Evolutionary conservation across 2,797 vertebrate genomes (phyloP).

Genomic region (Podargus strigoides): DNA sequence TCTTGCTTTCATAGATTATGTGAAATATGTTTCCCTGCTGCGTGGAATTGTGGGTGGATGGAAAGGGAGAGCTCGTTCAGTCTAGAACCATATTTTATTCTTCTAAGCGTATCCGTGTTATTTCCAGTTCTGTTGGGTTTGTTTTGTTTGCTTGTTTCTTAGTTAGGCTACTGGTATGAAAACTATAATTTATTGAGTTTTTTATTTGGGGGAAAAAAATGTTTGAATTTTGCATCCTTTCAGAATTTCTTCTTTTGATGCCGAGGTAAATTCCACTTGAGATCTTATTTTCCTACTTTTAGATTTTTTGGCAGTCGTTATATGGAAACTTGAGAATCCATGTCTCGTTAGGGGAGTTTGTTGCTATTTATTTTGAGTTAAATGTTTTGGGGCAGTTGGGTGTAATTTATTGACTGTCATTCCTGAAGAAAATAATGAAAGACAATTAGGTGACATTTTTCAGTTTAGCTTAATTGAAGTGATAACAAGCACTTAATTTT

Average conservation of each 20-base stretch:
- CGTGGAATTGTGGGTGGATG: not conserved
- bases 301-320: not conserved
- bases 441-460: not conserved
- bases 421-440: not conserved
- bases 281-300: not conserved
- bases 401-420: not conserved
- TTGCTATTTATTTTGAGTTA: not conserved
- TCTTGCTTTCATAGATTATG: not conserved
- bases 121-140: not conserved
- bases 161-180: not conserved
- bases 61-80: not conserved
- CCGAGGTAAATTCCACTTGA: not conserved
- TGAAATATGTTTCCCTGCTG: not conserved
- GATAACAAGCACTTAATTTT: constrained; percentile 10
- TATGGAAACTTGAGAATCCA: not conserved
- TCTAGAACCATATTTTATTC: not conserved
- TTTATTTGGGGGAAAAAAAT: not conserved
- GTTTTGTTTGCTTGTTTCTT: not conserved
- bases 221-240: not conserved
- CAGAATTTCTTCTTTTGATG: not conserved
- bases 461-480: not conserved
- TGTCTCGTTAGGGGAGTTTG: not conserved
- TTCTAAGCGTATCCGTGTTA: not conserved
- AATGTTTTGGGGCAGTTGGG: not conserved
- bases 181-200: not conserved